Evolutionary conservation across 1,140 invertebrate genomes (phyloP).

Genomic region (Capitella teleta): DNA sequence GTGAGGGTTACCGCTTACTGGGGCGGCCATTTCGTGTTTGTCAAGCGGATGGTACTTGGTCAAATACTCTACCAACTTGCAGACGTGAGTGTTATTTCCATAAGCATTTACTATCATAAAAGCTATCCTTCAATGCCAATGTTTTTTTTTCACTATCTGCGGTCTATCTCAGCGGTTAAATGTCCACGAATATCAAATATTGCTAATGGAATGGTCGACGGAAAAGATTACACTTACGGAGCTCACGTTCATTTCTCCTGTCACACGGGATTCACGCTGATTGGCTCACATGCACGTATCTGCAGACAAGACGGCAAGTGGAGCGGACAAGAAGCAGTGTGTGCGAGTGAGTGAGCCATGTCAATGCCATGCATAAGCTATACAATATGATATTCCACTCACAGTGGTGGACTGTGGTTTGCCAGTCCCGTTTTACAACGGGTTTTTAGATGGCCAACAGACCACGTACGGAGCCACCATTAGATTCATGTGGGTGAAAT

Average conservation of each 20-base stretch:
- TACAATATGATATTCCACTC: background rate
- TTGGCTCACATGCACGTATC: conserved; percentile 70
- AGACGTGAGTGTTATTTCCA: conserved; percentile 47
- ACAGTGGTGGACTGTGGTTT: conserved; percentile 88
- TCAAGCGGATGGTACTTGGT: conserved; percentile 73
- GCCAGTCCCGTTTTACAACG: conserved; percentile 80
- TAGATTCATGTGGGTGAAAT: conserved; percentile 53
- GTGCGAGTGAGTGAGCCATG: conserved; percentile 62
- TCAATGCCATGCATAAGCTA: background rate
- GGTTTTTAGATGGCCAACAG: conserved; percentile 84
- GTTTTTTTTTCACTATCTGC: background rate
- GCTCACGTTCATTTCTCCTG: conserved; percentile 87
- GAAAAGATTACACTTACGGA: conserved; percentile 85
- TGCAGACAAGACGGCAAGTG: conserved; percentile 88
- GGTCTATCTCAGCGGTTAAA: conserved; percentile 72
- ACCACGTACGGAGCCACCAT: conserved; percentile 80
- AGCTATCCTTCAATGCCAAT: background rate
- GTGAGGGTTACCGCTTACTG: conserved; percentile 80
- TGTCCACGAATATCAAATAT: conserved; percentile 78
- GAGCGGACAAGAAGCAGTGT: conserved; percentile 72
- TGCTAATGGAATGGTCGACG: conserved; percentile 78
- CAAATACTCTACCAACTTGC: conserved; percentile 59
- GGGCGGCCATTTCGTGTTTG: conserved; percentile 72
- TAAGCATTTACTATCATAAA: background rate
- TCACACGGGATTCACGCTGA: conserved; percentile 78